Base-by-base conservation (phyloP, 2,888 invertebrate species). In the Melipona bicolor region DNA sequence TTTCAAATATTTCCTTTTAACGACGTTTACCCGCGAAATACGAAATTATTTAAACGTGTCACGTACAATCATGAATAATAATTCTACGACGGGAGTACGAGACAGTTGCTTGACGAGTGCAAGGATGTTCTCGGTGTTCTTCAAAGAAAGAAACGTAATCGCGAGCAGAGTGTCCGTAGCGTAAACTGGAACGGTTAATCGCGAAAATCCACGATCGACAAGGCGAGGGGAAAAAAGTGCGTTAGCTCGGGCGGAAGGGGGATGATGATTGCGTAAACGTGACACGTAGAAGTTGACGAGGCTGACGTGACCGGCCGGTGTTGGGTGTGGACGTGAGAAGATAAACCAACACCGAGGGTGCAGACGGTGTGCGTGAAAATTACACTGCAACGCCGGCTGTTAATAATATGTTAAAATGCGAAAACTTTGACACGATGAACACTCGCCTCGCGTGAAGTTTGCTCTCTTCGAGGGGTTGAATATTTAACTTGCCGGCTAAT, bases 291-390 rank as follows among this genome's bases (percentile, higher is more conserved):
- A 91, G 88, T 87, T 91, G 90, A 91, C 92, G 88, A 87, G 87
- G 83, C 85, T 92, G 90, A 90, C 92, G 92, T 92, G 92, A 92
- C 92, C 89, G 78, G 79, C 81, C 85, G 84, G 86, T 90, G 89
- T 91, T 91, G 89, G 90, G 90, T 90, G 92, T 90, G 91, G 90
- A 90, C 88, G 89, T 84, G 89, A 75, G 87, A 83, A 84, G 81
- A 85, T 84, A 90, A 86, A 84, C 75, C 73, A 83, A 89, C 84
- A 68, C 70, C 76, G 74, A 81, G 86, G 83, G 87, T 79, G 67
- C 69, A 62, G 71, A 21, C 70, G 69, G 56, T 70, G 74, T 70
- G 77, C 43, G n/a, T 79, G 72, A 72, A 77, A 32, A 87, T 87
- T 81, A 77, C 81, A 52, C 69, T 50, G 61, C 9, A 61, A 78